These are phyloP conservation scores for Macroramphosus scolopax DNA, from an alignment of 2,797 vertebrate species.

Conservation along the genomic window DNA sequence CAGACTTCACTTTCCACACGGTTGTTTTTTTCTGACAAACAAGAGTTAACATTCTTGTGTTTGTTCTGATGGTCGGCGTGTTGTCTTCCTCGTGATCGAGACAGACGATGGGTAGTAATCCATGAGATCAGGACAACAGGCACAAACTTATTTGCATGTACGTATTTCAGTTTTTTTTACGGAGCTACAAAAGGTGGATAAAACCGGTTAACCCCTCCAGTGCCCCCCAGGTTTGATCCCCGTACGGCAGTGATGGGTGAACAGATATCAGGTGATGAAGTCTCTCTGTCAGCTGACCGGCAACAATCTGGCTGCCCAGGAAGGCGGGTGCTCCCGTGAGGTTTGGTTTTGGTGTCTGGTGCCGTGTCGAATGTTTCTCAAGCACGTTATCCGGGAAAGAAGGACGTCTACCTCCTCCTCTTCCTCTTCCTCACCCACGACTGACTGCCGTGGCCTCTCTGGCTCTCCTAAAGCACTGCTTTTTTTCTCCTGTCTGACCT, in stretches of 20 bases:
- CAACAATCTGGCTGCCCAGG: constrained; percentile 14
- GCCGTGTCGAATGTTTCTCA: constrained; percentile 20
- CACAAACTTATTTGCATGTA: constrained; percentile 62
- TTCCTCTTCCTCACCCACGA: too few species aligned
- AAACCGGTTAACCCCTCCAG: constrained; percentile 21
- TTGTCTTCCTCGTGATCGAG: constrained; percentile 38
- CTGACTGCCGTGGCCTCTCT: too few species aligned
- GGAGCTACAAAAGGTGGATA: constrained; percentile 69
- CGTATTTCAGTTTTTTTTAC: constrained; percentile 24
- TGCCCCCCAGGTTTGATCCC: constrained; percentile 21
- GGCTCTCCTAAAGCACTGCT: too few species aligned
- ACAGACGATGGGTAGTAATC: constrained; percentile 41
- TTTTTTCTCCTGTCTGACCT: not conserved
- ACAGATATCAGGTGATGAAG: constrained; percentile 57
- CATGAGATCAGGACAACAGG: constrained; percentile 46
- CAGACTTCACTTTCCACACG: constrained; percentile 44
- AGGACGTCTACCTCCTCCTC: constrained; percentile 3
- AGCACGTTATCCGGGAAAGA: constrained; percentile 17
- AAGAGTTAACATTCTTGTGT: constrained; percentile 46
- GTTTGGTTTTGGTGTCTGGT: constrained; percentile 28
- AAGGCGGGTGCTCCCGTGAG: constrained; percentile 9
- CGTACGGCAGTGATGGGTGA: constrained; percentile 69
- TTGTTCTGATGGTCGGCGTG: constrained; percentile 19
- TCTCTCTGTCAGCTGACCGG: constrained; percentile 28
- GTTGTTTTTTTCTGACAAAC: constrained; percentile 54